Percentiles rank a stretch among this genome's conserved stretches.
Evolutionary conservation across 2,888 invertebrate species (phyloP).

Genomic region (Drosophila paramelanica): DNA sequence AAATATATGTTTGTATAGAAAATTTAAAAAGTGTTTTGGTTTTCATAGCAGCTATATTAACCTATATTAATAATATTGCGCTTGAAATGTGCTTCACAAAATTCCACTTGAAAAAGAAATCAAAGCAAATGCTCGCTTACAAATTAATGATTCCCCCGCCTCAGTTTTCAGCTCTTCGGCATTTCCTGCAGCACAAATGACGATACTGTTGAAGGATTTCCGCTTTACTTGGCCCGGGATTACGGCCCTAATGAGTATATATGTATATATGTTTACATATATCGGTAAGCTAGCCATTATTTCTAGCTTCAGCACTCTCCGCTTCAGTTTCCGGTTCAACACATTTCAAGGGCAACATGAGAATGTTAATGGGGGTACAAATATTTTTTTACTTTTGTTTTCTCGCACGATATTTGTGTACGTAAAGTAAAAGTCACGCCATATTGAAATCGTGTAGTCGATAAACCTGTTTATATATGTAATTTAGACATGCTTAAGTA

Average conservation of each 20-base stretch:
- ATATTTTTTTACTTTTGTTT: constrained; percentile 31
- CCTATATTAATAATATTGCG: too few relatives aligned
- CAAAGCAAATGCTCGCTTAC: too few relatives aligned
- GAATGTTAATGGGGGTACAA: constrained; percentile 38
- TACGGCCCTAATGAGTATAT: constrained; percentile 34
- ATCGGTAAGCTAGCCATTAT: constrained; percentile 4
- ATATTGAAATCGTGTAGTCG: constrained; percentile 11
- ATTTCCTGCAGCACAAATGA: constrained; percentile 40
- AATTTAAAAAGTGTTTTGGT: too few relatives aligned
- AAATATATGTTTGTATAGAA: too few relatives aligned
- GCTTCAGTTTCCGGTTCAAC: constrained; percentile 6
- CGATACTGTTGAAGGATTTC: constrained; percentile 45
- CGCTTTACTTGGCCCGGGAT: constrained; percentile 32
- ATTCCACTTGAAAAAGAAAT: too few relatives aligned
- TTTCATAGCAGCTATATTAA: too few relatives aligned
- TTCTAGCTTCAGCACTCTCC: background rate
- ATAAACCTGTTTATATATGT: background rate
- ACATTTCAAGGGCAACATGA: constrained; percentile 43
- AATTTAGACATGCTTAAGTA: constrained; percentile 2
- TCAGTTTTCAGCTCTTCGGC: constrained; percentile 1
- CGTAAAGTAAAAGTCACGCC: constrained; percentile 44
- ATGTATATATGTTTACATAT: background rate
- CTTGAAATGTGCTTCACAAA: too few relatives aligned
- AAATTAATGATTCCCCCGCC: constrained; percentile 18
- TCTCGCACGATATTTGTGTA: background rate